phyloP scores from a whole-genome alignment of 1,140 invertebrate genomes.

The Atta cephalotes region DNA sequence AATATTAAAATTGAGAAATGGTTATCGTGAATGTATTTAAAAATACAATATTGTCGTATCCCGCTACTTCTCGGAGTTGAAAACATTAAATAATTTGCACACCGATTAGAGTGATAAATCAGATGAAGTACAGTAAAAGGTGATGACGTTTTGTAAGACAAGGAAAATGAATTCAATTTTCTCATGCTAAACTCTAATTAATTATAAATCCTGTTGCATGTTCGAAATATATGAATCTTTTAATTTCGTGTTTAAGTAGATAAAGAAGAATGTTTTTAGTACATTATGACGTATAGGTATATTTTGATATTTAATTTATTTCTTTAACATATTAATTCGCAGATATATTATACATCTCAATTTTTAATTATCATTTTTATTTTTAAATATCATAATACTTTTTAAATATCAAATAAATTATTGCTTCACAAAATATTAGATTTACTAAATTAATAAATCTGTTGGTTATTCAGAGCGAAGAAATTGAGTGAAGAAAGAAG shows the following conservation, averaged over 20 bases:
- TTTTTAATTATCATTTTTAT: not conserved
- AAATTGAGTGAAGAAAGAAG: slow-evolving; percentile 35
- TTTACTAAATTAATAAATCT: not conserved
- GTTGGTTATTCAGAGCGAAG: not conserved
- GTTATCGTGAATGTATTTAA: slow-evolving; percentile 21
- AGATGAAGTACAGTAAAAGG: not conserved
- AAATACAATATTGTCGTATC: slow-evolving; percentile 1
- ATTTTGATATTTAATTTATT: not conserved
- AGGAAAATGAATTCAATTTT: not conserved
- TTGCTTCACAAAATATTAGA: not conserved
- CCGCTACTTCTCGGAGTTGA: not conserved
- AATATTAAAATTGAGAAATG: slow-evolving; percentile 28
- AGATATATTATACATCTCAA: not conserved
- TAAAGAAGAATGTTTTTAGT: not conserved
- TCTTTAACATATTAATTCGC: not conserved
- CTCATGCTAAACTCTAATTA: not conserved
- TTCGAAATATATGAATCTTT: not conserved
- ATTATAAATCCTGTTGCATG: not conserved
- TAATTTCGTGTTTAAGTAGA: not conserved
- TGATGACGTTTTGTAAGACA: not conserved
- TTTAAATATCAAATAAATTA: slow-evolving; percentile 7
- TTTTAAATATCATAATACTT: not conserved
- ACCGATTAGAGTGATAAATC: slow-evolving; percentile 24
- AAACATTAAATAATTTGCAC: slow-evolving; percentile 2
- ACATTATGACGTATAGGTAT: not conserved